Evolutionary conservation across 1,140 invertebrate genomes (phyloP).

Genomic region (Wiebesia pumilae): DNA sequence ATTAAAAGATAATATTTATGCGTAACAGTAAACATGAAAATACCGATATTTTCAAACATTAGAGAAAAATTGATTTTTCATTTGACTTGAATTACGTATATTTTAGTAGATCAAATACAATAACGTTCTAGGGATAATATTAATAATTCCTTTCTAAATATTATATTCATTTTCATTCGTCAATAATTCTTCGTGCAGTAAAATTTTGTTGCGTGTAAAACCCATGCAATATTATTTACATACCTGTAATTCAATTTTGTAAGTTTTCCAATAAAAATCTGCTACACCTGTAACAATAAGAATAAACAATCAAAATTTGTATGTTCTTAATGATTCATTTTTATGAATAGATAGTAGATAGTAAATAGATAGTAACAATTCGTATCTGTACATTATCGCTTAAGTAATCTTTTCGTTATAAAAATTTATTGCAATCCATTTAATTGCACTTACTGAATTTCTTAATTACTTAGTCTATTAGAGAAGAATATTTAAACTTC

Average conservation of each 20-base stretch:
- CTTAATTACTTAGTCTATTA: too few species aligned
- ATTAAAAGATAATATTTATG: too few species aligned
- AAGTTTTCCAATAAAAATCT: slow-evolving; percentile 21
- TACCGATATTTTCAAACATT: neutral
- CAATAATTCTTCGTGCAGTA: slow-evolving; percentile 13
- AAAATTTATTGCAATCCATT: too few species aligned
- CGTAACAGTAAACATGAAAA: too few species aligned
- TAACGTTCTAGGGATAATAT: neutral
- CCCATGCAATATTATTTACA: slow-evolving; percentile 27
- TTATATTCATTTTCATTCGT: neutral
- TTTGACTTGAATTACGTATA: neutral
- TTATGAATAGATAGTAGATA: too few species aligned
- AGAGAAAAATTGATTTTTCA: neutral
- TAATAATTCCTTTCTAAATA: neutral
- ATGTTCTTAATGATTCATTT: neutral
- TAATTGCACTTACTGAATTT: too few species aligned
- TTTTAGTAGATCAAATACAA: neutral
- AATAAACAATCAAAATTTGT: slow-evolving; percentile 18
- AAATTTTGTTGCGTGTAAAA: neutral
- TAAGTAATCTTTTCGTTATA: too few species aligned
- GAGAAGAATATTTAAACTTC: too few species aligned
- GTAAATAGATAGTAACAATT: too few species aligned
- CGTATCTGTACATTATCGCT: too few species aligned
- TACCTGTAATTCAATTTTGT: slow-evolving; percentile 44
- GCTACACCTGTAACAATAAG: slow-evolving; percentile 32